Base-by-base conservation (phyloP, 2,888 invertebrate genomes). In the Germaria angustata region DNA sequence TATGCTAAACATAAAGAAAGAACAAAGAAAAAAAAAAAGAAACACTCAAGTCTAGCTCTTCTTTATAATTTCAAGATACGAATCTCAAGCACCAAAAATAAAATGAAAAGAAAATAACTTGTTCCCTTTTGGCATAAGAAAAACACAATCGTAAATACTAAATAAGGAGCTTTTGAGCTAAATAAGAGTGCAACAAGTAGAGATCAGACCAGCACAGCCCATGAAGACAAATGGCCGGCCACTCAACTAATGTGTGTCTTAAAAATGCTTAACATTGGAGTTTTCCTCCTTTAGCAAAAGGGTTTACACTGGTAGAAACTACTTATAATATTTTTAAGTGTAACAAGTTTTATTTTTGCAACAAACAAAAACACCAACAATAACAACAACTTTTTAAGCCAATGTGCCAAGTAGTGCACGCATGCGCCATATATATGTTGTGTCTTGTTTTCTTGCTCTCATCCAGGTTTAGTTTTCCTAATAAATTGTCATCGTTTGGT, bases 381-480 rank as follows among this genome's bases (percentile, higher is more conserved):
- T n/a, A n/a, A n/a, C n/a, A n/a, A n/a, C n/a, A n/a, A n/a, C n/a
- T n/a, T n/a, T n/a, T n/a, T n/a, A n/a, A 22, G 20, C 57, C 34
- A 57, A 2, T 69, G 44, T 71, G 46, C 44, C 55, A 71, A 71
- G 13, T 24, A 36, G 9, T 68, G 65, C 71, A 81, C 80, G 76
- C 71, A 76, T 81, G 80, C 65, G 76, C 80, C 65, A 59, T 71
- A 36, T 24, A 46, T 49, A 49, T 73, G 5, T 63, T 17, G 11
- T 63, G 9, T 15, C 4, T 34, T 46, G 4, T 15, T 41, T 28
- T 49, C 34, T 61, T 20, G 17, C 20, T 7, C 1, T 0, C 39
- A 17, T 44, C 15, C 22, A 17, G 32, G 13, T 49, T 17, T 39
- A n/a, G n/a, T n/a, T 66, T 22, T 22, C 11, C 39, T 28, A 20